These are phyloP conservation scores for Potorous gilbertii DNA, from an alignment of 2,797 vertebrate genomes.

Conservation along the genomic window DNA sequence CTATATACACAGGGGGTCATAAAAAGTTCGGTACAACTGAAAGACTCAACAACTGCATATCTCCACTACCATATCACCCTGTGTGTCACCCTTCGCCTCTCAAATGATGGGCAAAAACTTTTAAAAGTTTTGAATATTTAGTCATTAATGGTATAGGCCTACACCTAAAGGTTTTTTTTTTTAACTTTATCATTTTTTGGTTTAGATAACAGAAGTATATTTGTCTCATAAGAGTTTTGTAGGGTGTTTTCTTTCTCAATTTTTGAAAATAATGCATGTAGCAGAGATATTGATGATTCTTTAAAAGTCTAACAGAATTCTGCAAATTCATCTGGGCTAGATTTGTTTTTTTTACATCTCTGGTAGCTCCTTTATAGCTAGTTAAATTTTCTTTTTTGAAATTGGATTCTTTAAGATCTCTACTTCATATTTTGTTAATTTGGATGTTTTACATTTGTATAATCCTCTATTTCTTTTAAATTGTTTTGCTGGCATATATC, in stretches of 20 bases:
- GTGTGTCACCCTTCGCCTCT: background rate
- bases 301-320: background rate
- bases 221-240: background rate
- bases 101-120: background rate
- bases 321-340: too few relatives aligned
- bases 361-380: too few relatives aligned
- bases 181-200: background rate
- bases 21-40: background rate
- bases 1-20: background rate
- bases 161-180: background rate
- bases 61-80: background rate
- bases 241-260: background rate
- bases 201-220: background rate
- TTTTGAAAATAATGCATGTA: background rate
- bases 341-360: too few relatives aligned
- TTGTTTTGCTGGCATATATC: too few relatives aligned
- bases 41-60: background rate
- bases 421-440: too few relatives aligned
- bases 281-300: background rate
- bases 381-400: too few relatives aligned
- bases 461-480: too few relatives aligned
- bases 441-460: too few relatives aligned
- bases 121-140: background rate
- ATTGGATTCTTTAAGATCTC: too few relatives aligned
- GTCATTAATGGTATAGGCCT: background rate